Evolutionary conservation across 2,113 vertebrate genomes (phyloP).

Genomic region (Delphinapterus leucas): DNA sequence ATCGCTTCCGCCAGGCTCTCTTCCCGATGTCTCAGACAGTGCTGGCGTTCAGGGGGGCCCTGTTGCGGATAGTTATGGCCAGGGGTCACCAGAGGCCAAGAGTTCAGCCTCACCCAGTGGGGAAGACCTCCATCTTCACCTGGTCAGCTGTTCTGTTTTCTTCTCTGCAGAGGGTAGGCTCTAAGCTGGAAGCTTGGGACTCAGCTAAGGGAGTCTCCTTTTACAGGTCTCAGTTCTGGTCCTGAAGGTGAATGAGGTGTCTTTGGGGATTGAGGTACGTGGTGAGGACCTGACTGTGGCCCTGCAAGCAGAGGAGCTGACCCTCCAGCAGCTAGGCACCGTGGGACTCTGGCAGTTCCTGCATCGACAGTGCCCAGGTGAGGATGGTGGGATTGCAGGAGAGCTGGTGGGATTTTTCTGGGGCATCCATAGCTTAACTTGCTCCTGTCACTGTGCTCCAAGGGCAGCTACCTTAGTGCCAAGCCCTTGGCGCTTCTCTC

Average conservation of each 20-base stretch:
- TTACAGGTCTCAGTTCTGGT: slow-evolving; percentile 91
- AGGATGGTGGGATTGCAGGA: neutral
- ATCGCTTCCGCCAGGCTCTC: slow-evolving; percentile 81
- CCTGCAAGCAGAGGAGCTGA: slow-evolving; percentile 85
- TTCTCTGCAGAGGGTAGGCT: neutral
- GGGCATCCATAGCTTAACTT: neutral
- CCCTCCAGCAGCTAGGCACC: slow-evolving; percentile 88
- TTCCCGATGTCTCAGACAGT: slow-evolving; percentile 60
- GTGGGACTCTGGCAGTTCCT: slow-evolving; percentile 88
- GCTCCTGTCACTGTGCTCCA: neutral
- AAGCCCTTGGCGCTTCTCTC: neutral
- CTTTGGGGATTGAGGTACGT: slow-evolving; percentile 86
- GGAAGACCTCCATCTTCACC: slow-evolving; percentile 86
- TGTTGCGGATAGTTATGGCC: slow-evolving; percentile 81
- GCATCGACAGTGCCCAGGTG: slow-evolving; percentile 84
- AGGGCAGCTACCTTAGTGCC: neutral
- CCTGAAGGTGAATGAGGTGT: slow-evolving; percentile 85
- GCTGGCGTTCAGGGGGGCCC: slow-evolving; percentile 80
- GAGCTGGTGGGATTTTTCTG: neutral
- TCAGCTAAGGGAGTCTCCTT: slow-evolving; percentile 38
- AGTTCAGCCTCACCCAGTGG: slow-evolving; percentile 90
- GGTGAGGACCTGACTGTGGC: slow-evolving; percentile 90
- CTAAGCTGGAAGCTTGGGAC: neutral
- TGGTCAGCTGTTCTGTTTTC: slow-evolving; percentile 81
- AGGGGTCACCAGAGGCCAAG: slow-evolving; percentile 86